Conservation (phyloP, 1,140 invertebrate genomes). For the Schlechtendalia chinensis region DNA sequence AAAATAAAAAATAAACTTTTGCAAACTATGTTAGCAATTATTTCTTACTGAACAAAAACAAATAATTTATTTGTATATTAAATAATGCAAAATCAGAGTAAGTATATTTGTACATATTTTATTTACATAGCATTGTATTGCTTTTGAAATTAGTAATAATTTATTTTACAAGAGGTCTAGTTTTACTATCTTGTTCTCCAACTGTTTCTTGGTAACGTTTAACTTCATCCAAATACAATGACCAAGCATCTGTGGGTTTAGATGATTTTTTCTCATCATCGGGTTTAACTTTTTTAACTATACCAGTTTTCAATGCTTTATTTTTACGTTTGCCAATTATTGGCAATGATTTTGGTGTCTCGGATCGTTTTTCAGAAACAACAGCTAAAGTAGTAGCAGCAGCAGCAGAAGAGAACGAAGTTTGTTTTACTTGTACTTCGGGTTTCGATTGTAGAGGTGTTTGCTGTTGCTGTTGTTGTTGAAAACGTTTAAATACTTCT, state of each 20-base stretch:
- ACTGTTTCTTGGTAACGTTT: constrained; percentile 87
- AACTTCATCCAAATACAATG: constrained; percentile 87
- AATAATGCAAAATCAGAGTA: not conserved
- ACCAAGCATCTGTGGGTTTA: constrained; percentile 81
- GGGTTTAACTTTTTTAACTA: constrained; percentile 79
- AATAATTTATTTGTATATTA: not conserved
- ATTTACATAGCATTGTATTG: not conserved
- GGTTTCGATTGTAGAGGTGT: constrained; percentile 57
- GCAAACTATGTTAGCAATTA: not conserved
- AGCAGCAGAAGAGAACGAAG: not conserved
- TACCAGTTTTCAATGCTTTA: constrained; percentile 80
- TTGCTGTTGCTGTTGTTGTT: constrained; percentile 59
- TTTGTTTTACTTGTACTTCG: constrained; percentile 52
- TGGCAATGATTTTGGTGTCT: constrained; percentile 20
- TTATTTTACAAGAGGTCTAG: constrained; percentile 79
- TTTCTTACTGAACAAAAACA: not conserved
- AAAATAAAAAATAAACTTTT: not conserved
- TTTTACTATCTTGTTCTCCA: constrained; percentile 78
- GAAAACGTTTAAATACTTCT: constrained; percentile 87
- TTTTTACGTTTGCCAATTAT: constrained; percentile 77
- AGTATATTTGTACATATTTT: constrained; percentile 6
- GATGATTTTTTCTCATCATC: constrained; percentile 64
- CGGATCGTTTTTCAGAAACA: constrained; percentile 17
- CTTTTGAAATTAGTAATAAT: not conserved
- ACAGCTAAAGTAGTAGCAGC: not conserved